Conservation (phyloP, 2,797 vertebrate genomes). For the Halcyon leucocephala region DNA sequence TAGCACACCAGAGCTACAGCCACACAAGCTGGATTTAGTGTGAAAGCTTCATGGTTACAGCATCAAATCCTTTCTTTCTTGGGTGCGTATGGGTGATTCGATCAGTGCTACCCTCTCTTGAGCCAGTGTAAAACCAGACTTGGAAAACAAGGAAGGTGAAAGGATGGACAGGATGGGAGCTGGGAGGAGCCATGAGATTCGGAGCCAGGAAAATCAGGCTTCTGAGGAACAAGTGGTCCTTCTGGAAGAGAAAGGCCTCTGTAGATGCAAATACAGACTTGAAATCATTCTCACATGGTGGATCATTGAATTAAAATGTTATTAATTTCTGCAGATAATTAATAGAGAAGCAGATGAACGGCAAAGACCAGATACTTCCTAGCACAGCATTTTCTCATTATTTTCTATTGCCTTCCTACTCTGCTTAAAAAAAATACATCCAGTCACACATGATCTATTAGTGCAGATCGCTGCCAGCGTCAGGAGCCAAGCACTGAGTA, state of each 20-base stretch:
- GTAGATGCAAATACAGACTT: neutral
- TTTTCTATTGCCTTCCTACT: neutral
- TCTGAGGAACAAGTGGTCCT: neutral
- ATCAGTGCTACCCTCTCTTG: neutral
- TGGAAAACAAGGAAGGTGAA: neutral
- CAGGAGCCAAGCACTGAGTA: neutral
- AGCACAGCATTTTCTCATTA: neutral
- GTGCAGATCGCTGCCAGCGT: neutral
- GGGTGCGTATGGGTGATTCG: neutral
- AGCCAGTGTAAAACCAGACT: neutral
- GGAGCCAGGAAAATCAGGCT: neutral
- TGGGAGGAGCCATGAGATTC: neutral
- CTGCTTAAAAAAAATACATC: neutral
- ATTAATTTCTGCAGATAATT: neutral
- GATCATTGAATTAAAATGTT: neutral
- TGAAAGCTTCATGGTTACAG: neutral
- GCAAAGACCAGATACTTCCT: neutral
- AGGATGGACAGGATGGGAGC: neutral
- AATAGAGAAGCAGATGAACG: neutral
- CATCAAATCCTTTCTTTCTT: neutral
- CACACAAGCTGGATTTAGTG: neutral
- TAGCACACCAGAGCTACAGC: neutral
- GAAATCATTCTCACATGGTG: neutral
- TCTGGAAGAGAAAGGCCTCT: neutral
- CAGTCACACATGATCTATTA: neutral